A percentile compares a stretch with the other conserved stretches of the same genome.
phyloP scores from a whole-genome alignment of 2,797 vertebrate species.

The Fistularia tabacaria region DNA sequence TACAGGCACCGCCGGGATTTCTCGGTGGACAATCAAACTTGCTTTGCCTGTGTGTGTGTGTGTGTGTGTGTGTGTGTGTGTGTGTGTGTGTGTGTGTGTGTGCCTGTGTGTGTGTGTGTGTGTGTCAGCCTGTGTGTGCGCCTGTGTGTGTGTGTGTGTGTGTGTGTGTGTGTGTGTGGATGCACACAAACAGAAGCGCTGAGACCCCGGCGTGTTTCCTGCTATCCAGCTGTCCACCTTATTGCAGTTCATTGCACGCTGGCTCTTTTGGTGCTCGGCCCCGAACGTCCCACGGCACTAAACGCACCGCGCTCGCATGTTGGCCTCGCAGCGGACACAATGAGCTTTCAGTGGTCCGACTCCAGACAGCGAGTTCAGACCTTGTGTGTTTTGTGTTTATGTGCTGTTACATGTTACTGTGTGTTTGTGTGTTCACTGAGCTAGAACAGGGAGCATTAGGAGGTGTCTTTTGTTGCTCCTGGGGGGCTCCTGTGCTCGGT shows the following conservation, averaged over 20 bases:
- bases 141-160: no score
- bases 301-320: slow-evolving; percentile 39
- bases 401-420: slow-evolving; percentile 55
- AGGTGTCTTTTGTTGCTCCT: slow-evolving; percentile 79
- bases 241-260: slow-evolving; percentile 68
- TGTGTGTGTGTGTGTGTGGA: slow-evolving; percentile 44
- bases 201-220: slow-evolving; percentile 57
- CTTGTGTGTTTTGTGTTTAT: slow-evolving; percentile 53
- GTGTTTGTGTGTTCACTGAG: slow-evolving; percentile 64
- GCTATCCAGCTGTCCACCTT: slow-evolving; percentile 78
- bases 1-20: no score
- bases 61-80: no score
- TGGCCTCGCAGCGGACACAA: slow-evolving; percentile 44
- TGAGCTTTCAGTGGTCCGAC: slow-evolving; percentile 38
- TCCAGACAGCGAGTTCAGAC: slow-evolving; percentile 45
- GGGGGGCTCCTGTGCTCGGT: slow-evolving; percentile 73
- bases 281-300: slow-evolving; percentile 32
- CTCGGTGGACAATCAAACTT: no score
- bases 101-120: slow-evolving; percentile 12
- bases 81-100: no score
- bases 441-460: slow-evolving; percentile 76
- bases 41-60: no score
- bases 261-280: slow-evolving; percentile 39
- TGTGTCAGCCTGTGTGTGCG: slow-evolving; percentile 40
- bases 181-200: slow-evolving; percentile 60